Conservation (phyloP, 2,113 vertebrate genomes). For the Taurulus bubalis region DNA sequence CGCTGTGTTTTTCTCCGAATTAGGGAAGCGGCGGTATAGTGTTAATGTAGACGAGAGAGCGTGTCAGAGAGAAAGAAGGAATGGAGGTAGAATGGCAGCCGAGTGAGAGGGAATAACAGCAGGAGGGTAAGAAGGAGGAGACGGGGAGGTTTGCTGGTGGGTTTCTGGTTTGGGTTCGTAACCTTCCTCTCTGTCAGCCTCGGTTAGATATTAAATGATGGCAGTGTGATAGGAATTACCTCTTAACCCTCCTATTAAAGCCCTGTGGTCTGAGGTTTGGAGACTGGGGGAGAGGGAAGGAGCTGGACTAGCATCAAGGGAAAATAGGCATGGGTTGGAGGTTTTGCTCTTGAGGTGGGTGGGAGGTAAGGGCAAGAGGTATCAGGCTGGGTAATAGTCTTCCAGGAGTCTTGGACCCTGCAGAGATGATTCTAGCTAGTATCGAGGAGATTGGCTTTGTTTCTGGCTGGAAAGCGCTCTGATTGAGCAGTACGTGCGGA, state of each 20-base stretch:
- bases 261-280: conserved; percentile 80
- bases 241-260: conserved; percentile 80
- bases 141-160: conserved; percentile 65
- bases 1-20: conserved; percentile 14
- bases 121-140: conserved; percentile 57
- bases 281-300: conserved; percentile 59
- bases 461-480: conserved; percentile 37
- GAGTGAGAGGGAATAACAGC: conserved; percentile 29
- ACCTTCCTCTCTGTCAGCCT: conserved; percentile 78
- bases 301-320: conserved; percentile 67
- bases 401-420: conserved; percentile 36
- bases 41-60: conserved; percentile 15
- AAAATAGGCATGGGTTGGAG: conserved; percentile 52
- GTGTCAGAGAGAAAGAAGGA: background rate
- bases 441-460: conserved; percentile 6
- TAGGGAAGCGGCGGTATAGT: conserved; percentile 13
- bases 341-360: conserved; percentile 34
- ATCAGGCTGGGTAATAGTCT: conserved; percentile 51
- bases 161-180: conserved; percentile 79
- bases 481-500: conserved; percentile 36
- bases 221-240: conserved; percentile 83
- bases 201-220: conserved; percentile 80
- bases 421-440: background rate
- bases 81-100: conserved; percentile 6
- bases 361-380: conserved; percentile 54